Evolutionary conservation across 2,888 invertebrate species (phyloP), one percentile per base, ranked within the genome.

Genomic region (Theodoxus fluviatilis): DNA sequence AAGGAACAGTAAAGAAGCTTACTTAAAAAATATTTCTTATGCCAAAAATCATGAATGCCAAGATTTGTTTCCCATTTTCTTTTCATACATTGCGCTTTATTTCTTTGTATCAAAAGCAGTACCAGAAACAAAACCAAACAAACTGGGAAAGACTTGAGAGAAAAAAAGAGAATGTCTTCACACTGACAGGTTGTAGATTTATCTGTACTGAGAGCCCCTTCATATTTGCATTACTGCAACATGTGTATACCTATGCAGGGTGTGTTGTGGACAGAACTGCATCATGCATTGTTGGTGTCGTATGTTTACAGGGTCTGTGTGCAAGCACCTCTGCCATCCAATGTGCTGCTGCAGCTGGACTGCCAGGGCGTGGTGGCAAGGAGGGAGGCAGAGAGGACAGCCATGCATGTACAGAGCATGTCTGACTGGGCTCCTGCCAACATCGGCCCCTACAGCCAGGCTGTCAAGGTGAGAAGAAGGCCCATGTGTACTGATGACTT

Each of bases 381-480:
- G 4, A 43, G 0, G 25, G 33, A 35, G 43, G 22, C 35, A 9
- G 40, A 63, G n/a, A 47, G 18, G 22, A 33, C 18, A 43, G 35
- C 94, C 7, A 94, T 96, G 93, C 96, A 97, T 86, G 96, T 97
- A 52, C 96, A 96, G 88, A 93, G 96, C 74, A 92, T 96, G 80
- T 96, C 96, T 37, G 96, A 97, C 87, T 97, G 97, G 97, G 96
- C 96, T n/a, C 96, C 97, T 0, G 96, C 96, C 73, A 96, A 95
- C 86, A 96, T 97, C 80, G 97, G 96, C 61, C 96, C 97, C 6
- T 97, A 97, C 86, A 96, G 96, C 85, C 97, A 97, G 89, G 94
- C 94, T 2, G 91, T 94, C 73, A 91, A 92, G 90, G 94, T 94
- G 87, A 87, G 88, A 82, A 18, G 49, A 22, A 55, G 52, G 22